Base-by-base conservation (phyloP, 2,113 vertebrate genomes). In the Taurulus bubalis region DNA sequence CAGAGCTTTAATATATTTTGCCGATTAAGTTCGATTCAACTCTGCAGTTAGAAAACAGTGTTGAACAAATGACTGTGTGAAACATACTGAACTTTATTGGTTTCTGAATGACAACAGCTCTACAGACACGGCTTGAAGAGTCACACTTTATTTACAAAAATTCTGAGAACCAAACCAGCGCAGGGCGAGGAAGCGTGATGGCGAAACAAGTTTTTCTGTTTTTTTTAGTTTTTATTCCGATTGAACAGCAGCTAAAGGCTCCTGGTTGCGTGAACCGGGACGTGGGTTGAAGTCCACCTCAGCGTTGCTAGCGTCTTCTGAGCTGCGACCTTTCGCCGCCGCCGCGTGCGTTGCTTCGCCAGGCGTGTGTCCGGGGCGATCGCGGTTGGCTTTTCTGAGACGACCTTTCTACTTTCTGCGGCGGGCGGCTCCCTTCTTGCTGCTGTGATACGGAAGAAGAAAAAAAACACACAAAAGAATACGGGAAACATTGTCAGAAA, bases 371-470 rank as follows among this genome's bases (percentile, higher is more conserved):
- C 75, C 77, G 72, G 67, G 73, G 69, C 18, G 16, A 58, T 83
- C 4, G 69, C 63, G 59, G 82, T 91, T 87, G 89, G 89, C 80
- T 79, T 87, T 87, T 86, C 85, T 82, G 82, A 71, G 22, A 10
- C 20, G 28, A 1, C 91, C 30, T 32, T 32, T 32, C 91, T 96
- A 99, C 96, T 99, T 99, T 95, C 98, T 98, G 96, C 98, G 98
- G 85, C 95, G 98, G 0, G 97, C 95, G 53, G 96, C 95, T 86
- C 95, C 95, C 95, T 99, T 99, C 96, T 98, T 99, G 97, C 98
- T 99, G 95, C 97, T 98, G 86, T 86, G 94, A 92, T 90, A 9
- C 77, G 59, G 47, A 62, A 73, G 42, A 45, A 42, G 12, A 69
- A 87, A 6, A 66, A 75, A 58, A 1, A 66, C 10, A 75, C 12